Evolutionary conservation across 2,888 invertebrate genomes (phyloP).

Genomic region (Leptopilina myrica): DNA sequence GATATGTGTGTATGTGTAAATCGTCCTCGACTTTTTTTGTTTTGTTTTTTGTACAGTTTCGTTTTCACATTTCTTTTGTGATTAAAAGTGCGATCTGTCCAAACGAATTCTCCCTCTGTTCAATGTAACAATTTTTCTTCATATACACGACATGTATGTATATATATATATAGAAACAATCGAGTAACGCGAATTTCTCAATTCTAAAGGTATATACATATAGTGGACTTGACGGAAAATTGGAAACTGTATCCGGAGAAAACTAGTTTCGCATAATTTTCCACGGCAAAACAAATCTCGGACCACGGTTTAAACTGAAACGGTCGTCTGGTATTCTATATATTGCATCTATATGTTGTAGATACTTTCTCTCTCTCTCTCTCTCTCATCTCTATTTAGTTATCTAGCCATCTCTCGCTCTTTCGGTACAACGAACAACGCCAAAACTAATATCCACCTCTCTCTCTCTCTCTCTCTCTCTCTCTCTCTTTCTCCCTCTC

Average conservation of each 20-base stretch:
- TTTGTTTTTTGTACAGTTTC: constrained; percentile 44
- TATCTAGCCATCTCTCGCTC: constrained; percentile 8
- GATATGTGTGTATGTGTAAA: constrained; percentile 54
- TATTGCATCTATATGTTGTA: not conserved
- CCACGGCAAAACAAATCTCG: constrained; percentile 69
- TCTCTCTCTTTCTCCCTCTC: not conserved
- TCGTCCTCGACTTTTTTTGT: not conserved
- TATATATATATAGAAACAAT: constrained; percentile 36
- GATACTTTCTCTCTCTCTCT: constrained; percentile 25
- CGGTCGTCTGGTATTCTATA: constrained; percentile 18
- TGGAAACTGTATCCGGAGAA: constrained; percentile 70
- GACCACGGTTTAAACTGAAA: constrained; percentile 23
- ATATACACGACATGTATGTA: constrained; percentile 22
- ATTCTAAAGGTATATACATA: constrained; percentile 61
- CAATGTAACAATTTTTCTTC: constrained; percentile 62
- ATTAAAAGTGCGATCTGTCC: constrained; percentile 59
- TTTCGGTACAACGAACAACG: constrained; percentile 6
- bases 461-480: not conserved
- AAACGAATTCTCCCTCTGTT: constrained; percentile 42
- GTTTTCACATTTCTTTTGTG: constrained; percentile 66
- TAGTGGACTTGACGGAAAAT: constrained; percentile 66
- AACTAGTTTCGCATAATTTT: constrained; percentile 72
- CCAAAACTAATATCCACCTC: constrained; percentile 30
- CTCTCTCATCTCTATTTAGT: constrained; percentile 16
- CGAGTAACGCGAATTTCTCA: constrained; percentile 63